A percentile compares a stretch with the other conserved stretches of the same genome.
Evolutionary conservation across 2,113 vertebrate genomes (phyloP).

Genomic region (Chunga burmeisteri): DNA sequence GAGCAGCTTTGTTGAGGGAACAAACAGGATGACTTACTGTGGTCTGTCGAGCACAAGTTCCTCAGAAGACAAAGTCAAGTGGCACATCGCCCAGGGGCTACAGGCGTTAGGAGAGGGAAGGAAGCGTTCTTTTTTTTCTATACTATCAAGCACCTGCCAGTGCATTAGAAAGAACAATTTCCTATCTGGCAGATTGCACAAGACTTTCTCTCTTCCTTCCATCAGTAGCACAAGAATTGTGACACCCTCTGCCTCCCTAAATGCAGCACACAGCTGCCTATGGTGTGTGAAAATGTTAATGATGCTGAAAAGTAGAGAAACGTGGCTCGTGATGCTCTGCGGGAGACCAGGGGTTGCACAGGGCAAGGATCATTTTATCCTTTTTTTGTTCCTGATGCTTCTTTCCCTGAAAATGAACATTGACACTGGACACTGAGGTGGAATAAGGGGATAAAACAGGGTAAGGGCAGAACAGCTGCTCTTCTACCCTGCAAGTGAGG

Average conservation of each 20-base stretch:
- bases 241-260: neutral
- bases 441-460: neutral
- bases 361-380: neutral
- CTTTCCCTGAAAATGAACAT: neutral
- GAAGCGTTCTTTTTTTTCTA: neutral
- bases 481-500: neutral
- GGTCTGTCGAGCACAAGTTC: neutral
- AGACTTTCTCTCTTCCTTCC: neutral
- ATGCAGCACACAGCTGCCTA: neutral
- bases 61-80: neutral
- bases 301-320: neutral
- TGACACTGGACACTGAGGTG: neutral
- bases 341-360: neutral
- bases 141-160: neutral
- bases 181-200: neutral
- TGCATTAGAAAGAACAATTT: neutral
- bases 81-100: neutral
- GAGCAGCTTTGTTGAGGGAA: neutral
- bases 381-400: neutral
- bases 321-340: neutral
- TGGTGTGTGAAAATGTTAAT: neutral
- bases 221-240: neutral
- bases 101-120: accelerated
- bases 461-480: neutral
- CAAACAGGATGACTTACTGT: neutral